phyloP scores from a whole-genome alignment of 2,113 vertebrate genomes.

The Vulpes ferrilata region DNA sequence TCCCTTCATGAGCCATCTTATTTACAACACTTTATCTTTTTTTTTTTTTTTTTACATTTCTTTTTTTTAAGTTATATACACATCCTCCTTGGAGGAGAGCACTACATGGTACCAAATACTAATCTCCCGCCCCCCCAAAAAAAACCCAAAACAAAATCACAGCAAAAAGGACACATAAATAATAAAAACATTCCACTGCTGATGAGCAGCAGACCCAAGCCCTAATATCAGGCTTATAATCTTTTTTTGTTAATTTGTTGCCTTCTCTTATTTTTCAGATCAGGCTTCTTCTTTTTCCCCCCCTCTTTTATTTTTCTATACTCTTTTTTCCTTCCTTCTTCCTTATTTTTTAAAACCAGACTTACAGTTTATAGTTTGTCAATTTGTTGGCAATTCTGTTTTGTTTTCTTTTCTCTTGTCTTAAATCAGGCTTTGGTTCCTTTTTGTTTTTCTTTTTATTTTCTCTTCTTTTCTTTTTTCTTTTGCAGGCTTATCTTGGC shows the following conservation, averaged over 20 bases:
- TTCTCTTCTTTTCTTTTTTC: no score
- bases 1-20: conserved; percentile 85
- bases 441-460: no score
- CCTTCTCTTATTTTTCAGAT: background rate
- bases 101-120: conserved; percentile 86
- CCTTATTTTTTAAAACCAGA: background rate
- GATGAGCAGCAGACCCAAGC: conserved; percentile 81
- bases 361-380: no score
- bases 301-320: background rate
- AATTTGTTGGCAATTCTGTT: no score
- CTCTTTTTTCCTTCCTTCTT: background rate
- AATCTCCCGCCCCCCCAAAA: conserved; percentile 41
- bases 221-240: background rate
- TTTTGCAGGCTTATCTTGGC: no score
- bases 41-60: conserved; percentile 81
- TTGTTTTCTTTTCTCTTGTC: no score
- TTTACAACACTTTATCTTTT: conserved; percentile 88
- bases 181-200: conserved; percentile 88
- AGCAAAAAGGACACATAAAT: conserved; percentile 87
- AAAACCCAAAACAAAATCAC: conserved; percentile 76
- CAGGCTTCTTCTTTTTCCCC: background rate
- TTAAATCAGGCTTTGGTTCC: no score
- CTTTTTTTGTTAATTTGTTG: background rate
- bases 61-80: conserved; percentile 85
- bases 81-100: conserved; percentile 85